Base-by-base conservation (phyloP, 2,888 invertebrate genomes). In the Drosophila pseudotalamancana region DNA sequence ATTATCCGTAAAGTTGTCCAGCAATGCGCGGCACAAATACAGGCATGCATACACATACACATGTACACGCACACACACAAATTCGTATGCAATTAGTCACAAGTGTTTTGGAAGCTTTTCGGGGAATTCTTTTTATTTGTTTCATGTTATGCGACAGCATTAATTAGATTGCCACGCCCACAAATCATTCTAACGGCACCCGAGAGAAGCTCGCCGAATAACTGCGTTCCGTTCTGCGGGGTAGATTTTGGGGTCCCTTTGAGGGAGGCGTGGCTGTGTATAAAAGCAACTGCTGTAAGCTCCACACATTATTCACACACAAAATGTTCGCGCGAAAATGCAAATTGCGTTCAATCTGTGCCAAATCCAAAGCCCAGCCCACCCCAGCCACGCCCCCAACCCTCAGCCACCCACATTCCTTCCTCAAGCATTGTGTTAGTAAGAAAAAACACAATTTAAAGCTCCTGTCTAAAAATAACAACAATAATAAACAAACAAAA, bases 301-400 rank as follows among this genome's bases (percentile, higher is more conserved):
- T 81, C 74, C 82, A 85, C 81, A 83, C 83, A 84, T 88, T 84
- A 88, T 86, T 83, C 77, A 84, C 87, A 83, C 84, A 68, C 77
- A 79, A 66, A 88, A 86, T 83, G n/a, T 88, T 82, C 56, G 68
- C 84, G 55, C 59, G 46, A 60, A 77, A 77, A 84, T 84, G 83
- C 84, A 84, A 84, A 84, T 88, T 79, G 73, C 35, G 59, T 50
- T 43, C 66, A 55, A 60, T 59, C 69, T 42, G 40, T 46, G 50
- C 40, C 43, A 74, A 65, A 59, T 57, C 45, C 72, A n/a, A n/a
- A n/a, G n/a, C 67, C 54, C 40, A 12, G 48, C 56, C 31, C 14
- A 27, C 19, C 19, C 21, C 29, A 8, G 9, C 21, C 1, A 11
- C 48, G 2, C 3, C 9, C 35, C 12, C 40, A n/a, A 9, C 8